Evolutionary conservation across 1,140 invertebrate genomes (phyloP), one percentile per base, ranked within the genome.

Genomic region (Batillaria attramentaria): DNA sequence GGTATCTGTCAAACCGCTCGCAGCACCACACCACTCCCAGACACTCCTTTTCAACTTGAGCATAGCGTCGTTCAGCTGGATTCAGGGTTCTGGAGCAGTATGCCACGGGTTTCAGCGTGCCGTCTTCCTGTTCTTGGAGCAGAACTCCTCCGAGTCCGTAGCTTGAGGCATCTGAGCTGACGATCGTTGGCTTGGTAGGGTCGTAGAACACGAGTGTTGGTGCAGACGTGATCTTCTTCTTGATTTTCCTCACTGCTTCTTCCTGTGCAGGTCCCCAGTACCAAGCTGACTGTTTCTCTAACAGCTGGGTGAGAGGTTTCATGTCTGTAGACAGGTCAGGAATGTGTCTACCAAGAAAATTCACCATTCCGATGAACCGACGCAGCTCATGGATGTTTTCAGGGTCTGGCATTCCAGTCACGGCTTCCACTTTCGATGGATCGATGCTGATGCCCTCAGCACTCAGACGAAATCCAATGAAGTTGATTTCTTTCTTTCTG

Each of bases 31-130:
- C 79, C 24, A 92, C 87, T n/a, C n/a, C n/a, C n/a, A 16, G 91
- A 90, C 33, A 92, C 88, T 94, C 92, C 84, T 90, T 92, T 66
- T 94, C 92, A 43, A 93, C 91, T 79, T 92, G 90, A 24, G 89
- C 84, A 82, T 93, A 93, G 65, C 89, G 91, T 81, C 84, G 79
- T 83, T 93, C 90, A 8, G 91, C 84, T 35, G 85, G 60, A 16
- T 84, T 88, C 31, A 93, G 83, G 3, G 87, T 88, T 42, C 90
- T 77, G 77, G 92, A 93, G n/a, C 87, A 91, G 83, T 84, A 92
- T 24, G 86, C 87, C 57, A 91, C 87, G 8, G 90, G 89, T 50
- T 81, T 80, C 42, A n/a, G n/a, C 31, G n/a, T n/a, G n/a, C 24
- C 42, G 20, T 78, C 79, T 4, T 66, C 74, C 24, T 82, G 70